Evolutionary conservation across 2,888 invertebrate genomes (phyloP), one percentile per base, ranked within the genome.

Genomic region (Anthrax anthrax): DNA sequence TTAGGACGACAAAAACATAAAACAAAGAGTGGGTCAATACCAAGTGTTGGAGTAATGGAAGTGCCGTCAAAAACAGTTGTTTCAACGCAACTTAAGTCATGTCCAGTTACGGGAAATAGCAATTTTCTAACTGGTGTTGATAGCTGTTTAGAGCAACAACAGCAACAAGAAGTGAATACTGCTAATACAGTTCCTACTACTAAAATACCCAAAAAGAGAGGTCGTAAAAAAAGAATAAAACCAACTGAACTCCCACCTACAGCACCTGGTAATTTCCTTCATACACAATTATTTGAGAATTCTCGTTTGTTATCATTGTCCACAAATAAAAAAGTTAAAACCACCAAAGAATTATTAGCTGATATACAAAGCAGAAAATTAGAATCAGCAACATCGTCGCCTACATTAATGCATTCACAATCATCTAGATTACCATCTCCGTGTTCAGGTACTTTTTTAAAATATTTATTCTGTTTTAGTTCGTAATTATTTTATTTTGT

Each of bases 211-310:
- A 66, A 63, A 51, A 66, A 64, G 44, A 59, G 68, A 13, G 68
- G 68, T 1, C 60, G 68, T 0, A 68, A 67, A 51, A 67, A 67
- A 47, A 68, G 68, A 1, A 67, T 68, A 2, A 65, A 62, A 41
- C 67, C 66, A 2, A 59, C 64, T 6, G 68, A 68, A 50, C 59
- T 62, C 1, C 49, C 63, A n/a, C 58, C 66, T 3, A 60, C 61
- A 47, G 59, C 61, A 41, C 13, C 17, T 13, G 42, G 42, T 18
- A 32, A 39, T 0, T 60, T 60, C 41, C 52, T 65, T 2, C 60
- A 59, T 12, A 58, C 64, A 2, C 63, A 66, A 52, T 61, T 64
- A 43, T 57, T 58, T 6, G 60, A 63, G 18, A 52, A 58, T 12
- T 49, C 53, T 16, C 42, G 40, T 27, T 27, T 53, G 8, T 42